Evolutionary conservation across 2,888 invertebrate species (phyloP).

Genomic region (Drosophila mimetica): DNA sequence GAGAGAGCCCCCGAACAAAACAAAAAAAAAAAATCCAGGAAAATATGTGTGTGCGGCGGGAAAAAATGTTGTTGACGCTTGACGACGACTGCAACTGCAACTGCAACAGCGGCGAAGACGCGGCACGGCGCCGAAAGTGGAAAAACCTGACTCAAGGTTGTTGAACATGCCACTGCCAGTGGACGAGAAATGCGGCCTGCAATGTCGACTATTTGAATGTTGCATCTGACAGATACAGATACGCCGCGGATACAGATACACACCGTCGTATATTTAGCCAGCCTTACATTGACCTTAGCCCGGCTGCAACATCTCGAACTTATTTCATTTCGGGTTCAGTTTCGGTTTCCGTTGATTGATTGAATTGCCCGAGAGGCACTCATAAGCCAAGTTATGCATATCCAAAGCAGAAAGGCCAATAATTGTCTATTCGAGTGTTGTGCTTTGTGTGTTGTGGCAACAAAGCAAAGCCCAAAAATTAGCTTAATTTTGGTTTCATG

Average conservation of each 20-base stretch:
- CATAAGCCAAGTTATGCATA: constrained; percentile 7
- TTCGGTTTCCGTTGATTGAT: constrained; percentile 39
- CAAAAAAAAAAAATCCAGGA: too few relatives aligned
- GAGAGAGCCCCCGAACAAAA: constrained; percentile 42
- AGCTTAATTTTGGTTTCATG: constrained; percentile 50
- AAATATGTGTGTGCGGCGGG: constrained; percentile 34
- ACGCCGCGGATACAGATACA: constrained; percentile 18
- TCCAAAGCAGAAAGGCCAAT: constrained; percentile 43
- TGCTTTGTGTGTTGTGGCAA: constrained; percentile 8
- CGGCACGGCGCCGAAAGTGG: constrained; percentile 71
- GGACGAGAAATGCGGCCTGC: constrained; percentile 58
- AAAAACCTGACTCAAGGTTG: constrained; percentile 82
- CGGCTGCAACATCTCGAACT: constrained; percentile 43
- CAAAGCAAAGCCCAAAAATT: constrained; percentile 37
- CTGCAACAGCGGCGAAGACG: constrained; percentile 7
- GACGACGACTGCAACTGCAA: constrained; percentile 45
- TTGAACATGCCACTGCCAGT: constrained; percentile 69
- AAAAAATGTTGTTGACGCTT: constrained; percentile 68
- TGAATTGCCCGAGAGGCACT: constrained; percentile 23
- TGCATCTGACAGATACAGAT: constrained; percentile 76
- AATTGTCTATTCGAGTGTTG: constrained; percentile 40
- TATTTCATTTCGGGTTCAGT: constrained; percentile 35
- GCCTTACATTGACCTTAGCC: constrained; percentile 72
- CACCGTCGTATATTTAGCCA: constrained; percentile 23
- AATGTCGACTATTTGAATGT: constrained; percentile 73